Base-by-base conservation (phyloP, 2,113 vertebrate genomes). In the Hippocampus mohnikei region DNA sequence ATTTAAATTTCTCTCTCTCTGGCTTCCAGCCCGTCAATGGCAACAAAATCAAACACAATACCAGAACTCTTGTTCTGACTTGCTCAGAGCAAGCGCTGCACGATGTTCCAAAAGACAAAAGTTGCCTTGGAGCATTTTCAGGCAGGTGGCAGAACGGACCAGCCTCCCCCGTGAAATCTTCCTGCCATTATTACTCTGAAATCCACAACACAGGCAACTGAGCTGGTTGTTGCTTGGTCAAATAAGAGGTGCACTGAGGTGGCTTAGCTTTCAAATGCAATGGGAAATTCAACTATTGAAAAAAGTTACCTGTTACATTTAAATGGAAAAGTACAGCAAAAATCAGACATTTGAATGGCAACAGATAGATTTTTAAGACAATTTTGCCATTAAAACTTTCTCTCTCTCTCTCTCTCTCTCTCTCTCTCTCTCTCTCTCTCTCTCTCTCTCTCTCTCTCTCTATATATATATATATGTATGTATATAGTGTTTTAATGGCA, bases 51-150 rank as follows among this genome's bases (percentile, higher is more conserved):
- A 40, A 69, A 73, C 50, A 82, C 68, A 82, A 55, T 65, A 44
- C 74, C 52, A 71, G 71, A 78, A 52, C 20, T 87, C 85, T 40
- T 88, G 91, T 85, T 75, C 72, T 62, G 75, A 89, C 92, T 82
- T 76, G 90, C 48, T 76, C 62, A 66, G 37, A 83, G 75, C 74
- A 81, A 68, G 74, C 73, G 37, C 62, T 73, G 69, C 65, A 63
- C 78, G 73, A 72, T 76, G 79, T 88, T 84, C 77, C 55, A 85
- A 60, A 60, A 72, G 3, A 66, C 70, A 60, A 78, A 62, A 61
- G 40, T 50, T 67, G 70, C 72, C 75, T 73, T 27, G 18, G 12
- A 88, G 77, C 70, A 29, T n/a, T 80, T 69, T 69, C 59, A 78
- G 62, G 69, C 66, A 86, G 80, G 80, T 81, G 79, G 69, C 63